Evolutionary conservation across 2,888 invertebrate genomes (phyloP).

Genomic region (Cyaniris semiargus): DNA sequence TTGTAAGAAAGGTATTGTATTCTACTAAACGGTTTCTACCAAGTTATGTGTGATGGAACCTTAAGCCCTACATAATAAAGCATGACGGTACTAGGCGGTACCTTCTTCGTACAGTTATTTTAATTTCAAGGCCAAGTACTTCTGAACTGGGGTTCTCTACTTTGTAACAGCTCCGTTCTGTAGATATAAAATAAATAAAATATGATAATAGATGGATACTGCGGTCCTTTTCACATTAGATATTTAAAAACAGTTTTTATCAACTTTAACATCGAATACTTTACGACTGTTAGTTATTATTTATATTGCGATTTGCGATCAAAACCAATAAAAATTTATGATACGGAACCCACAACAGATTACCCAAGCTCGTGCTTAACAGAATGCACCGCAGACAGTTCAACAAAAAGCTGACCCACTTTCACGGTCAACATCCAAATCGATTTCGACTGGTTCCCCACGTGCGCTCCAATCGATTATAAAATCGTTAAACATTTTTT

Average conservation of each 20-base stretch:
- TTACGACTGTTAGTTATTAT: no score
- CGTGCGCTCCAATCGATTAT: slow-evolving; percentile 26
- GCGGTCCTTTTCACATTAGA: no score
- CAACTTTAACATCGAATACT: no score
- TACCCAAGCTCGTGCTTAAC: not conserved
- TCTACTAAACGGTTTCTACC: not conserved
- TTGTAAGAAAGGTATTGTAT: no score
- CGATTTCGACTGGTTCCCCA: slow-evolving; percentile 23
- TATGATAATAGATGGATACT: no score
- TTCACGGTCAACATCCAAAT: slow-evolving; percentile 27
- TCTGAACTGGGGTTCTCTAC: not conserved
- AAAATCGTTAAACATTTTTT: not conserved
- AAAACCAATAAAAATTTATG: not conserved
- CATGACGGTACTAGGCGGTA: not conserved
- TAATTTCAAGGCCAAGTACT: not conserved
- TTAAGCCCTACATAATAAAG: not conserved
- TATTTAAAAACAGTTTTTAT: no score
- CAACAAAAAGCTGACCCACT: slow-evolving; percentile 25
- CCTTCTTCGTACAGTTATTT: not conserved
- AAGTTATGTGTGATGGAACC: not conserved
- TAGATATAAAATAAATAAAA: no score
- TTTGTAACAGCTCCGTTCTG: not conserved
- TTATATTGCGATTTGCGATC: no score
- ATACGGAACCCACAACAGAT: not conserved
- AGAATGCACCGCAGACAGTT: slow-evolving; percentile 20